Evolutionary conservation across 2,797 vertebrate species (phyloP), one percentile per base, ranked within the genome.

Genomic region (Sebastes miniatus): DNA sequence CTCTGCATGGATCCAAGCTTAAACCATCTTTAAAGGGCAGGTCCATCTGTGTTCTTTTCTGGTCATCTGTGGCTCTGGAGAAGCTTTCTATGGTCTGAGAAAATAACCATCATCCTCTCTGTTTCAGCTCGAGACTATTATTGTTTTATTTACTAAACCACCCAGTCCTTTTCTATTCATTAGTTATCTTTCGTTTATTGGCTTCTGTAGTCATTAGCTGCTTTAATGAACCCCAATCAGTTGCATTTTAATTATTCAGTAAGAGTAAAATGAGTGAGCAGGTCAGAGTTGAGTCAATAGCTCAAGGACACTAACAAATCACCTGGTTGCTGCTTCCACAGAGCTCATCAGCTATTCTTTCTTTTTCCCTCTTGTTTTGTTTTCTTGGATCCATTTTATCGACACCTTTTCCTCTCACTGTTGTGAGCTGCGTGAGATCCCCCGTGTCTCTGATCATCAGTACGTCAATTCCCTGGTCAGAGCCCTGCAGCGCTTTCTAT

Each of bases 371-470:
- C 25, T 68, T 25, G 25, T 67, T 74, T 70, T 67, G 70, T 73
- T 73, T 39, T 65, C 75, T 70, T 2, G 8, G 34, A 91, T 87
- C 87, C 10, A 88, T 91, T 78, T 90, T 81, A 85, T 90, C 1
- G 81, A 90, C 81, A 70, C 14, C 32, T 76, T 74, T 70, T 3
- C 34, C 34, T 50, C 24, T 2, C 69, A 8, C 25, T 24, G 20
- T 25, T 74, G 69, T 57, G 76, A 64, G 43, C 65, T 14, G 50
- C 3, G 8, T 8, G 58, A 47, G 69, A 67, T 25, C 32, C 68
- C 29, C 29, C 8, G 0, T 3, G 13, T 50, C 69, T 79, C 80
- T 69, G 72, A 87, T 91, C 69, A 87, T 91, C 69, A 84, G 25
- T 24, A 4, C 4, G 76, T 81, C 82, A 63, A 87, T 90, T 79